Evolutionary conservation across 2,113 vertebrate genomes (phyloP), one percentile per base, ranked within the genome.

Genomic region (Gavialis gangeticus): DNA sequence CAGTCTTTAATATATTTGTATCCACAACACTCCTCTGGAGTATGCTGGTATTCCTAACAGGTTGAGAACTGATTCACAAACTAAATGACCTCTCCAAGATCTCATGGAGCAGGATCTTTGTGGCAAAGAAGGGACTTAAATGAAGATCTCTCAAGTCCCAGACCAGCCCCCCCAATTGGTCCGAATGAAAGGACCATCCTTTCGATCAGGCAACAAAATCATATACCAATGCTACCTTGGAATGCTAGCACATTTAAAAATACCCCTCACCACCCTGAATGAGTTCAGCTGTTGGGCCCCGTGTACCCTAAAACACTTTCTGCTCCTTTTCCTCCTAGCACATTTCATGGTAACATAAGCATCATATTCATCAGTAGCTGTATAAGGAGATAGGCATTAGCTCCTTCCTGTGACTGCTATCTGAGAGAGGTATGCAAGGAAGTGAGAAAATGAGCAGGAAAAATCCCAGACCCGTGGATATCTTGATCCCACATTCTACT

Each of bases 251-350:
- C 63, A 28, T 63, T 60, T 14, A 37, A 21, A 76, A 84, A 69
- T 4, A 30, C 13, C 0, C 18, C 30, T 71, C 67, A 24, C 46
- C 34, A 73, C 69, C 12, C 19, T 12, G 19, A 73, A 11, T 22
- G 22, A 11, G 0, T 13, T 34, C 2, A 84, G 76, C 24, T 91
- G 37, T 54, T 17, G 21, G 46, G 60, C 12, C 73, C 9, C 28
- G 76, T 79, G 25, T 12, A 59, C 58, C 57, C 76, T 75, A 46
- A 85, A 80, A 55, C 4, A 75, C 14, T 27, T 79, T n/a, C 6
- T 63, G 27, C 3, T 71, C n/a, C 16, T 93, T 55, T 57, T 73
- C 59, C 63, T 77, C 24, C 76, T 46, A 56, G 25, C 1, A 0
- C 17, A 34, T 88, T 76, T 67, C 67, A n/a, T 37, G 19, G 30